Evolutionary conservation across 2,888 invertebrate species (phyloP).

Genomic region (Amitus sp.): DNA sequence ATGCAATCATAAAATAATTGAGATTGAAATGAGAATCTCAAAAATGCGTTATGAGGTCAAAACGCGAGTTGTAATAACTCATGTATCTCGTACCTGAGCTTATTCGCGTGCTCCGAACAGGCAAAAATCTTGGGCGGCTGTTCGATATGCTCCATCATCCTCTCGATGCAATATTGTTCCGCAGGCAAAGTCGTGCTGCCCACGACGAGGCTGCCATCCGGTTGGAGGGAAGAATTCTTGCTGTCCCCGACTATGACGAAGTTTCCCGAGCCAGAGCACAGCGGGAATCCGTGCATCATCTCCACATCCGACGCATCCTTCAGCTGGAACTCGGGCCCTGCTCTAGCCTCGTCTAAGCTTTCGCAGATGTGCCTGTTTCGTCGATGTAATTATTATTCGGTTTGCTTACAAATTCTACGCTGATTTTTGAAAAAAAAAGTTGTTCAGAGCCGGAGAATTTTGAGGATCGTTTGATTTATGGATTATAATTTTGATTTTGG

Average conservation of each 20-base stretch:
- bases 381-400: too few relatives aligned
- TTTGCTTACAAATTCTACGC: too few relatives aligned
- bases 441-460: too few relatives aligned
- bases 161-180: conserved; percentile 65
- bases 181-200: conserved; percentile 62
- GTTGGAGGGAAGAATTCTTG: conserved; percentile 67
- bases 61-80: neutral
- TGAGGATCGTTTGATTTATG: too few relatives aligned
- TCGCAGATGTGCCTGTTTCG: conserved; percentile 50
- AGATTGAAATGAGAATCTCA: too few relatives aligned
- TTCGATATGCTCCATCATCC: conserved; percentile 54
- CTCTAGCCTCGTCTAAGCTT: conserved; percentile 38
- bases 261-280: conserved; percentile 66
- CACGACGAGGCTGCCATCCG: conserved; percentile 70
- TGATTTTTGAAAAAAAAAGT: too few relatives aligned
- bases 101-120: conserved; percentile 70
- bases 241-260: conserved; percentile 72
- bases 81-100: conserved; percentile 47
- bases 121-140: conserved; percentile 71
- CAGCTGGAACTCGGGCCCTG: conserved; percentile 57
- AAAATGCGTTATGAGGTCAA: neutral
- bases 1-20: too few relatives aligned
- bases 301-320: conserved; percentile 55
- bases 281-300: conserved; percentile 69
- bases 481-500: too few relatives aligned